Evolutionary conservation across 2,888 invertebrate species (phyloP), one percentile per base, ranked within the genome.

Genomic region (Coremacera marginata): DNA sequence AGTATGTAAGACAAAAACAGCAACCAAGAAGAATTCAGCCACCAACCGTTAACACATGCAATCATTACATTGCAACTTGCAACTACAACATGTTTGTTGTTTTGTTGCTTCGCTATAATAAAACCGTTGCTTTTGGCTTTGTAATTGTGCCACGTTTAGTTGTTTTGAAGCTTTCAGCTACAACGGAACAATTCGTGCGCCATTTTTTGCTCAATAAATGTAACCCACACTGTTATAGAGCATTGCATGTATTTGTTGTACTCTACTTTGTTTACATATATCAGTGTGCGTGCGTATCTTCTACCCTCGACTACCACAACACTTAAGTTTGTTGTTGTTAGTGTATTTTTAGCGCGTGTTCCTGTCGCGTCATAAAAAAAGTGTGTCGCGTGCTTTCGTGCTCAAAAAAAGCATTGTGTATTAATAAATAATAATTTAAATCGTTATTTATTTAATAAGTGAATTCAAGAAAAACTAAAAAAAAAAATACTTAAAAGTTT

Each of bases 91-190:
- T 72, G 37, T 60, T 19, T 52, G 57, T 27, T 62, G 62, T n/a
- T 62, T 79, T 44, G 27, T 14, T 51, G 49, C 11, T 8, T 34
- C 16, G 5, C 27, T 63, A 3, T 68, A 22, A 51, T 68, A 16
- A 16, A 52, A 9, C 0, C 22, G 34, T 14, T n/a, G 11, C 52
- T 25, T 37, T 44, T 25, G 49, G 9, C 70, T 62, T 60, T 52
- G 27, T 16, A 31, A 16, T 9, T 31, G 52, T 70, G 57, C 37
- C 70, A 60, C 68, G 67, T 75, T 77, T 60, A 85, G 85, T 85
- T 84, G 82, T 83, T 80, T 83, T 82, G 82, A 84, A 85, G 82
- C 82, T 79, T 82, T 78, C 82, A 82, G 79, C 83, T 82, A 80
- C 82, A 83, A 82, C 83, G 86, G 85, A 85, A 83, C 67, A 77